Evolutionary conservation across 23 tunicate genomes (phyloP).

Genomic region (Trididemnum clinides): DNA sequence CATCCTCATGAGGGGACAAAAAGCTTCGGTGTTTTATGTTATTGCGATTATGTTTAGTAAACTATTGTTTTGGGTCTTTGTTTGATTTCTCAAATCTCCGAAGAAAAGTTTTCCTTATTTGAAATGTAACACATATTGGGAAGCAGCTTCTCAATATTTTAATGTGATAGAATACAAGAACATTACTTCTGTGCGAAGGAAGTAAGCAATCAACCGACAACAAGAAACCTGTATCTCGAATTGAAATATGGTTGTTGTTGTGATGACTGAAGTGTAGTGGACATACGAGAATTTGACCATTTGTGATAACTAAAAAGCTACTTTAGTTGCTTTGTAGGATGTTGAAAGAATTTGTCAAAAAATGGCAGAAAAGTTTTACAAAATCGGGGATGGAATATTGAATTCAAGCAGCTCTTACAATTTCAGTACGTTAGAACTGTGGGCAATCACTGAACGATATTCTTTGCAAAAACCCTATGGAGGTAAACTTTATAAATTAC

Average conservation of each 20-base stretch:
- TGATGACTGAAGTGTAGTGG: no score
- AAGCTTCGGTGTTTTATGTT: no score
- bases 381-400: constrained; percentile 24
- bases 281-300: no score
- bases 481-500: neutral
- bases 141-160: no score
- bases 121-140: no score
- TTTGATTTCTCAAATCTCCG: no score
- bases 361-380: constrained; percentile 1
- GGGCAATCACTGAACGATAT: constrained; percentile 35
- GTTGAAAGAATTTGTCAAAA: constrained; percentile 37
- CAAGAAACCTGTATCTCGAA: neutral
- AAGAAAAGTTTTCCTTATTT: no score
- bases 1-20: no score
- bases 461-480: constrained; percentile 8
- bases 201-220: neutral
- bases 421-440: constrained; percentile 31
- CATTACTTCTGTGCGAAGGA: neutral
- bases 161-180: neutral
- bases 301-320: no score
- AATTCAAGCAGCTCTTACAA: constrained; percentile 23
- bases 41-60: no score
- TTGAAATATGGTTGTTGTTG: neutral
- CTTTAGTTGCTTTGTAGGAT: constrained; percentile 12
- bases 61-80: no score